These are phyloP conservation scores for Clarias magur DNA, from an alignment of 2,113 vertebrate genomes.

Conservation along the genomic window DNA sequence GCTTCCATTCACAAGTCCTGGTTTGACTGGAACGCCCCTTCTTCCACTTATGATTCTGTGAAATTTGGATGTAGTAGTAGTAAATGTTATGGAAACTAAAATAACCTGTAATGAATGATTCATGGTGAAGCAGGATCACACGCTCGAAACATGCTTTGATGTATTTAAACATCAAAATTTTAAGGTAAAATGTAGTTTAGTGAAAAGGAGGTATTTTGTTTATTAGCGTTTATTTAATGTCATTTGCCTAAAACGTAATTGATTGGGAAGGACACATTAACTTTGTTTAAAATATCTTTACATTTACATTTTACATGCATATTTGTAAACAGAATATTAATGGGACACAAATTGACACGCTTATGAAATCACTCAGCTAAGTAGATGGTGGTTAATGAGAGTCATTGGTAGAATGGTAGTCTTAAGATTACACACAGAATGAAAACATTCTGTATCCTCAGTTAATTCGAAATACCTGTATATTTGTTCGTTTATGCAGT, in stretches of 20 bases:
- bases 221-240: not conserved
- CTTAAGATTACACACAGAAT: not conserved
- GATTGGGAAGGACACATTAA: not conserved
- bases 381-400: too few species aligned
- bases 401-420: not conserved
- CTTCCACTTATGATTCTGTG: not conserved
- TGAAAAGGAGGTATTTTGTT: not conserved
- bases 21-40: not conserved
- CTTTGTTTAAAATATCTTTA: not conserved
- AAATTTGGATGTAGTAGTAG: not conserved
- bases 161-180: not conserved
- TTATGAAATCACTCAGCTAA: too few species aligned
- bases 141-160: not conserved
- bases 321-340: not conserved
- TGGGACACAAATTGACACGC: too few species aligned
- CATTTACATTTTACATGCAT: not conserved
- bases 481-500: not conserved
- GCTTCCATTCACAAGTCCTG: too few species aligned
- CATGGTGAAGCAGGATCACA: not conserved
- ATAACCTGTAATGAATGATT: not conserved
- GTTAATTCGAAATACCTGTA: not conserved
- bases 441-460: not conserved
- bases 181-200: not conserved
- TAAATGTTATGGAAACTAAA: not conserved
- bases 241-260: not conserved